A percentile compares a stretch with the other conserved stretches of the same genome.
These are phyloP conservation scores for Iguana delicatissima DNA, from an alignment of 2,797 vertebrate species.

Conservation along the genomic window DNA sequence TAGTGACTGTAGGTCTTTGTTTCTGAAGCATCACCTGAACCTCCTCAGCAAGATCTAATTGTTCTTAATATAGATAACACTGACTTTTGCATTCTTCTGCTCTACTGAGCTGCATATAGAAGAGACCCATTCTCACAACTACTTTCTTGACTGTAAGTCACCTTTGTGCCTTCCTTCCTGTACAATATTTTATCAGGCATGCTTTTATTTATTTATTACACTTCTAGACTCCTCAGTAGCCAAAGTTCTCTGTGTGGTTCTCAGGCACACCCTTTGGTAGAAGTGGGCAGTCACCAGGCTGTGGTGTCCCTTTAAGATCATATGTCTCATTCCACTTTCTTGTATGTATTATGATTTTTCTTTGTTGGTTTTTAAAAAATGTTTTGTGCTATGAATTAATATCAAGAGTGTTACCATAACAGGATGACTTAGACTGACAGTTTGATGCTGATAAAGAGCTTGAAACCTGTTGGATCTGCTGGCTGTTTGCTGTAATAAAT, in stretches of 20 bases:
- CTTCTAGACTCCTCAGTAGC: neutral
- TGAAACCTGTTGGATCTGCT: neutral
- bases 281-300: neutral
- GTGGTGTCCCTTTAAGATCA: neutral
- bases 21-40: neutral
- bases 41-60: neutral
- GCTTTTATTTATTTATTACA: neutral
- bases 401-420: neutral
- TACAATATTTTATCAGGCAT: neutral
- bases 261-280: neutral
- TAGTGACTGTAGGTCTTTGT: neutral
- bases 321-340: no score
- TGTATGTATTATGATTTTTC: neutral
- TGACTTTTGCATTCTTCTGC: neutral
- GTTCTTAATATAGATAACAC: neutral
- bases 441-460: neutral
- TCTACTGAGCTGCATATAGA: neutral
- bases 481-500: no score
- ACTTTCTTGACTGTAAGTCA: neutral
- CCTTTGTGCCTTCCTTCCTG: neutral
- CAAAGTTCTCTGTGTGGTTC: neutral
- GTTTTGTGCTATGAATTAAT: conserved; percentile 8
- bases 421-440: neutral
- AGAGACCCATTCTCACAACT: neutral
- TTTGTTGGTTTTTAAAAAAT: neutral